These are phyloP conservation scores for Panonychus citri DNA, from an alignment of 1,140 invertebrate genomes.

Conservation along the genomic window DNA sequence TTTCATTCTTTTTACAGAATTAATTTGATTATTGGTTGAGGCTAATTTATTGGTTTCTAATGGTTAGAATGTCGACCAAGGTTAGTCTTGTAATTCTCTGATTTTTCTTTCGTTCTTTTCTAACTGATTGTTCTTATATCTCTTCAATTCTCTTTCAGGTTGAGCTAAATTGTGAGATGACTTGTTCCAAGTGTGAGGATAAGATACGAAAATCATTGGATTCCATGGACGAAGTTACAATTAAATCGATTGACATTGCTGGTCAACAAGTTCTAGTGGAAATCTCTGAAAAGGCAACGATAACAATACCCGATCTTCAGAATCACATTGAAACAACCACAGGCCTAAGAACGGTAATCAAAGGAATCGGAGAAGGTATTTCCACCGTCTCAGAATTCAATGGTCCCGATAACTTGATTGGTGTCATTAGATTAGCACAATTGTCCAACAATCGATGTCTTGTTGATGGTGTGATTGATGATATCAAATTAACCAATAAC, in stretches of 20 bases:
- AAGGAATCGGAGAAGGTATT: constrained; percentile 1
- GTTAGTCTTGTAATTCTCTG: too few species aligned
- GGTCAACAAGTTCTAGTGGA: constrained; percentile 4
- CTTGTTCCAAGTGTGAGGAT: constrained; percentile 2
- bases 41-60: too few species aligned
- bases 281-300: not conserved
- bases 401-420: not conserved
- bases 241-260: constrained; percentile 4
- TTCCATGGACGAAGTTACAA: not conserved
- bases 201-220: constrained; percentile 1
- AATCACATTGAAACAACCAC: constrained; percentile 4
- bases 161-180: constrained; percentile 13
- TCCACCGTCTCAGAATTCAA: not conserved
- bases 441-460: constrained; percentile 2
- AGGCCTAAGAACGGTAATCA: constrained; percentile 6
- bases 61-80: too few species aligned
- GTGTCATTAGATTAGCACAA: constrained; percentile 9
- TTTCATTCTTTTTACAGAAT: too few species aligned
- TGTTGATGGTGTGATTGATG: constrained; percentile 11
- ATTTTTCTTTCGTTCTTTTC: not conserved
- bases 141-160: constrained; percentile 13
- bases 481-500: not conserved
- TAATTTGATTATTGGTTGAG: too few species aligned
- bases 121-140: too few species aligned
- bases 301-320: constrained; percentile 4